phyloP scores from a whole-genome alignment of 2,113 vertebrate species.

The Lagopus muta region DNA sequence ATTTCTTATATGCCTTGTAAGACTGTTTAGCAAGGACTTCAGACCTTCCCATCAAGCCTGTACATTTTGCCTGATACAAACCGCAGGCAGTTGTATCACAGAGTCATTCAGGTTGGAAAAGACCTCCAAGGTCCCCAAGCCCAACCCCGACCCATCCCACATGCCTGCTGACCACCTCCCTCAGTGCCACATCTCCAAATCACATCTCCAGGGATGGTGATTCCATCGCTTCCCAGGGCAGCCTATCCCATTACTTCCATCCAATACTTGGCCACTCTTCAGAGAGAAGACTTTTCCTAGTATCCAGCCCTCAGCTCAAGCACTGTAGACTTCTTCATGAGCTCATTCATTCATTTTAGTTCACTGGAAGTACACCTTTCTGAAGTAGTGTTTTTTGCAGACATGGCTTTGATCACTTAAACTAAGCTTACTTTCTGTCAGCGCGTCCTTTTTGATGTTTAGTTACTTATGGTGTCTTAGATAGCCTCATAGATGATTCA shows the following conservation, averaged over 20 bases:
- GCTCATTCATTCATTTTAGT: not conserved
- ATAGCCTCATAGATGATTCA: not conserved
- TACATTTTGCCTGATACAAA: not conserved
- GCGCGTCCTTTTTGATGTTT: not conserved
- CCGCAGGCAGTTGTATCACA: not conserved
- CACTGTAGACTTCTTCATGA: not conserved
- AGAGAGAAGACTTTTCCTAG: too few species aligned
- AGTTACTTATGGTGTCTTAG: not conserved
- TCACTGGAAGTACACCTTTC: not conserved
- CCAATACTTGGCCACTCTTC: too few species aligned
- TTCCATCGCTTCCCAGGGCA: too few species aligned
- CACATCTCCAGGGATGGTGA: too few species aligned
- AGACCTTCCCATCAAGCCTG: not conserved
- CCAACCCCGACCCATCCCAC: too few species aligned
- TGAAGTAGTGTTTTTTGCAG: not conserved
- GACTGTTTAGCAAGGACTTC: not conserved
- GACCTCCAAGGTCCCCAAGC: too few species aligned
- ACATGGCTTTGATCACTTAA: not conserved
- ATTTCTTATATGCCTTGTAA: not conserved
- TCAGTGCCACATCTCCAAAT: too few species aligned
- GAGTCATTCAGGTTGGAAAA: too few species aligned
- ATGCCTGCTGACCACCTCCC: too few species aligned
- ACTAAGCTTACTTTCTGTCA: not conserved
- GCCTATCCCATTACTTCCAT: too few species aligned
- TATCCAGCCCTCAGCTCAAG: not conserved